A percentile compares a stretch with the other conserved stretches of the same genome.
Evolutionary conservation across 2,113 vertebrate species (phyloP).

Genomic region (Sebastes fasciatus): DNA sequence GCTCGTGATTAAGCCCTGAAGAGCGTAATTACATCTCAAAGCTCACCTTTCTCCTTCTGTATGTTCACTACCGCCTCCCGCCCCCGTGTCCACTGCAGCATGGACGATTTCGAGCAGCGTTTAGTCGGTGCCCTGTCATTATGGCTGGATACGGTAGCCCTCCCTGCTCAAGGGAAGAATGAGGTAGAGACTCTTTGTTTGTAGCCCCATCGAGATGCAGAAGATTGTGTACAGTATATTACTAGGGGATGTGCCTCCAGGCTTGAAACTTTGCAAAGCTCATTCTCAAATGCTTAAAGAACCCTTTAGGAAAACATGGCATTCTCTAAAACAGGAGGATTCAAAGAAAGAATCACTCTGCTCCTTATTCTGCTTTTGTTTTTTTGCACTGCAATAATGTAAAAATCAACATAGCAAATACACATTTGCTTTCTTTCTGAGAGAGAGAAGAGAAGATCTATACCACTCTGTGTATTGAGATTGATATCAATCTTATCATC

Average conservation of each 20-base stretch:
- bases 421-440: not conserved
- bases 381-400: not conserved
- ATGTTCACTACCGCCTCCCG: slow-evolving; percentile 28
- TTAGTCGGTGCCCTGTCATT: slow-evolving; percentile 49
- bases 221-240: not conserved
- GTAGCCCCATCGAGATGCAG: not conserved
- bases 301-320: not conserved
- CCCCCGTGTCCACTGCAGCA: slow-evolving; percentile 41
- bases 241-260: not conserved
- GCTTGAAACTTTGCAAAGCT: not conserved
- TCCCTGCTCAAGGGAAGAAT: not conserved
- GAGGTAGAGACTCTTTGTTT: slow-evolving; percentile 17
- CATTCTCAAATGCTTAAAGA: not conserved
- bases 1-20: slow-evolving; percentile 65
- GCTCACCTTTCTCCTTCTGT: slow-evolving; percentile 69
- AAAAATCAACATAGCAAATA: not conserved
- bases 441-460: not conserved
- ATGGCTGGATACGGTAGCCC: slow-evolving; percentile 13
- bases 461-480: not conserved
- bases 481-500: not conserved
- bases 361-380: not conserved
- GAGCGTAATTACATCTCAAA: slow-evolving; percentile 74
- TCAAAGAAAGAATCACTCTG: not conserved
- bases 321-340: not conserved
- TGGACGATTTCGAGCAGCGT: slow-evolving; percentile 29